Conservation (phyloP, 2,888 invertebrate genomes). For the Limnephilus marmoratus region DNA sequence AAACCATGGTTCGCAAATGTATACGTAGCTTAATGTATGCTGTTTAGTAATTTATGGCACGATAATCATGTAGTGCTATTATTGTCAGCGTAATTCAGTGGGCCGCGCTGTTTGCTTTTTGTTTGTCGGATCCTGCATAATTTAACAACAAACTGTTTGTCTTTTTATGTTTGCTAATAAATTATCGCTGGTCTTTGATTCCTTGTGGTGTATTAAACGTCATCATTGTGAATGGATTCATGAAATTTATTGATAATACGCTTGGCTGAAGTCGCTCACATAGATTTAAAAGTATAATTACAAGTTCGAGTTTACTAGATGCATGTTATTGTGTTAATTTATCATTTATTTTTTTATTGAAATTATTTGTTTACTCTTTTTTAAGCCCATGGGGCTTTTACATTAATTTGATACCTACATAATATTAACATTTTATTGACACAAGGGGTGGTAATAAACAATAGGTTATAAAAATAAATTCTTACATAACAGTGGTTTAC, state of each 20-base stretch:
- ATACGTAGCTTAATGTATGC: neutral
- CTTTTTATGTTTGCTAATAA: neutral
- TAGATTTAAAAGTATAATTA: too few species aligned
- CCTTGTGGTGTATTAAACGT: neutral
- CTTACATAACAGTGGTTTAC: too few species aligned
- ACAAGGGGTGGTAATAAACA: too few species aligned
- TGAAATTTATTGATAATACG: neutral
- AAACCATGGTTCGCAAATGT: too few species aligned
- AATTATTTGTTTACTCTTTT: too few species aligned
- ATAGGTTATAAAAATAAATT: too few species aligned
- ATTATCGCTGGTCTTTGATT: neutral
- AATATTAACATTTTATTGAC: too few species aligned
- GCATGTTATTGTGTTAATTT: too few species aligned
- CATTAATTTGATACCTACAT: too few species aligned
- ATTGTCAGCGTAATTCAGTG: constrained; percentile 25
- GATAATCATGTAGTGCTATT: neutral
- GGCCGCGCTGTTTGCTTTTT: constrained; percentile 10
- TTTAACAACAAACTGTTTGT: neutral
- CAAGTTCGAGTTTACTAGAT: too few species aligned
- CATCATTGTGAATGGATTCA: neutral
- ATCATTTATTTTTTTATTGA: too few species aligned
- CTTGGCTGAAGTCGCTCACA: neutral
- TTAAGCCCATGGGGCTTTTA: too few species aligned
- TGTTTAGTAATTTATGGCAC: constrained; percentile 27
- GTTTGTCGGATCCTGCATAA: constrained; percentile 11